Conservation (phyloP, 1,140 invertebrate genomes). For the Macrobrachium nipponense region DNA sequence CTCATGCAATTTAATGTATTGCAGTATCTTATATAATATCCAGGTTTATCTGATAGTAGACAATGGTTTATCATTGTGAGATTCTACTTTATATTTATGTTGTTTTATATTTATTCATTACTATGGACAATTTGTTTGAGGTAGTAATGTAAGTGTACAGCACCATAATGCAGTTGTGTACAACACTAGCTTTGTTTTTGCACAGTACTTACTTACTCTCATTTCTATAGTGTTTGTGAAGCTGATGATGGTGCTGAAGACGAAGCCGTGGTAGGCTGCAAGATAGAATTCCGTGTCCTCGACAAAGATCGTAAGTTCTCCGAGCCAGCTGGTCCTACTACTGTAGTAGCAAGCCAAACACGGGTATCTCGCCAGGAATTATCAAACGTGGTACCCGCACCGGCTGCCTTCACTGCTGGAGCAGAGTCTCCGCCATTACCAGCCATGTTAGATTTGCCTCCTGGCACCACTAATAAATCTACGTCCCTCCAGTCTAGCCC, state of each 20-base stretch:
- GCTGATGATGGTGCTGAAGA: conserved; percentile 54
- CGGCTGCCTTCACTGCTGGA: conserved; percentile 56
- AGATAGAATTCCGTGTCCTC: conserved; percentile 63
- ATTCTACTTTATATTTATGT: too few relatives aligned
- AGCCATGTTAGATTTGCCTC: conserved; percentile 47
- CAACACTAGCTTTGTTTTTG: too few relatives aligned
- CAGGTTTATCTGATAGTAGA: too few relatives aligned
- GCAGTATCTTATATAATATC: too few relatives aligned
- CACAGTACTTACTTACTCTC: background rate
- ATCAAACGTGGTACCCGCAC: conserved; percentile 59
- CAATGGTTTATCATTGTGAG: too few relatives aligned
- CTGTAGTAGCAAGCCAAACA: conserved; percentile 60
- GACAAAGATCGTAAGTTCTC: conserved; percentile 63
- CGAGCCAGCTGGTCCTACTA: conserved; percentile 56
- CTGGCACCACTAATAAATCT: conserved; percentile 52
- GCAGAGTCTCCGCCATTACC: conserved; percentile 44
- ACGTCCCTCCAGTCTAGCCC: conserved; percentile 60
- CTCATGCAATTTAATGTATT: too few relatives aligned
- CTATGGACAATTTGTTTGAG: too few relatives aligned
- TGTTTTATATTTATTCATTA: too few relatives aligned
- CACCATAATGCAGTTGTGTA: background rate
- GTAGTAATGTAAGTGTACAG: too few relatives aligned
- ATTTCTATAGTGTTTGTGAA: conserved; percentile 56
- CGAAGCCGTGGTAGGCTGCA: conserved; percentile 63
- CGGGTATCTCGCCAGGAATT: conserved; percentile 61